phyloP scores from a whole-genome alignment of 2,797 vertebrate species.

The Acanthis flammea region DNA sequence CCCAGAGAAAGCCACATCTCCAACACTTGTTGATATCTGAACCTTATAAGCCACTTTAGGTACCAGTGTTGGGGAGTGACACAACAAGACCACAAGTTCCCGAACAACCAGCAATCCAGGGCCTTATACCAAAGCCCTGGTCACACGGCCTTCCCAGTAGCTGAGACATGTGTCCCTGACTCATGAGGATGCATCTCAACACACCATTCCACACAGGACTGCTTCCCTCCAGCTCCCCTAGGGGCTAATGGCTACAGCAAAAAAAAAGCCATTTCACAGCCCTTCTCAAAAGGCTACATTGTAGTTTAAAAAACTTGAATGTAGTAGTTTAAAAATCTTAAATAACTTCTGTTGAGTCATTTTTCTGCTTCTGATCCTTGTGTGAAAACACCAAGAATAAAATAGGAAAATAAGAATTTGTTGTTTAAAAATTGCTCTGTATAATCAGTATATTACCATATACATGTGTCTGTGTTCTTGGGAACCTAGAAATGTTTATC shows the following conservation, averaged over 20 bases:
- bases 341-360: not conserved
- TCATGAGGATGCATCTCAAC: not conserved
- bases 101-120: not conserved
- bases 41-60: not conserved
- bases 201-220: not conserved
- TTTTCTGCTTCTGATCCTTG: not conserved
- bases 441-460: not conserved
- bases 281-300: not conserved
- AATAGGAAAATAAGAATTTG: not conserved
- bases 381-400: not conserved
- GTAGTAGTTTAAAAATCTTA: not conserved
- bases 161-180: not conserved
- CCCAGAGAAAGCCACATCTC: not conserved
- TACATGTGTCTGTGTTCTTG: conserved; percentile 20
- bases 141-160: not conserved
- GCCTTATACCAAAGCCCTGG: not conserved
- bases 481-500: conserved; percentile 59
- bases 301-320: not conserved
- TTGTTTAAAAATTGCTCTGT: not conserved
- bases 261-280: not conserved
- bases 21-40: fast-evolving
- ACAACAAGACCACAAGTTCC: not conserved
- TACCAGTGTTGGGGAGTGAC: not conserved
- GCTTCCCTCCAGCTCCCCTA: not conserved
- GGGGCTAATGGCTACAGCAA: not conserved